Conservation (phyloP, 2,888 invertebrate species). For the Sicus ferrugineus region DNA sequence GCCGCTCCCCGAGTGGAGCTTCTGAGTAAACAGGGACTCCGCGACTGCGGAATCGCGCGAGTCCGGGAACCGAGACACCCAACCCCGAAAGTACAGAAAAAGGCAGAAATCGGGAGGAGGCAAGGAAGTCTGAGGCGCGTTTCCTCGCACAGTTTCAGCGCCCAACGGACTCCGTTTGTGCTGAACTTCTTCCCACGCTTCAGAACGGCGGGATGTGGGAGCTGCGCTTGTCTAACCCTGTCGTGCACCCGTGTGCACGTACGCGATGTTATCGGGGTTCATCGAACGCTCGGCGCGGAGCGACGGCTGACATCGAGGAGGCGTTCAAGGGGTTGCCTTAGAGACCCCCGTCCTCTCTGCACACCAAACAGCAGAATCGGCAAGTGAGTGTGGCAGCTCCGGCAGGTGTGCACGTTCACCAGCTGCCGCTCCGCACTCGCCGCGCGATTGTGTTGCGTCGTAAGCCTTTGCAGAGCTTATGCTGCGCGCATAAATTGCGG, state of each 20-base stretch:
- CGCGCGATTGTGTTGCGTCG: neutral
- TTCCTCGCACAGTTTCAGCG: no score
- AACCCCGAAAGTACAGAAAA: no score
- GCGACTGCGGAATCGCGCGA: no score
- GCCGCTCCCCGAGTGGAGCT: slow-evolving; percentile 18
- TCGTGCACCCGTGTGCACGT: no score
- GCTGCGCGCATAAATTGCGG: slow-evolving; percentile 39
- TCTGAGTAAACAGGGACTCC: slow-evolving; percentile 5
- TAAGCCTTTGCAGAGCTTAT: slow-evolving; percentile 2
- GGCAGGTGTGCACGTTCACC: neutral
- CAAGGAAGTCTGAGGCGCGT: no score
- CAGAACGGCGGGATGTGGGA: no score
- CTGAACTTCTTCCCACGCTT: no score
- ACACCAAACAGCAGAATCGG: neutral
- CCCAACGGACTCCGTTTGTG: no score
- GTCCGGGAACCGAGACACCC: no score
- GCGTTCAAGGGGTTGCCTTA: neutral
- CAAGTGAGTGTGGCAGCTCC: slow-evolving; percentile 26
- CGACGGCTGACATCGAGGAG: slow-evolving; percentile 26
- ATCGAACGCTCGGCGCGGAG: neutral
- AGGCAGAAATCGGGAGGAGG: no score
- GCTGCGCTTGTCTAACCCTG: no score
- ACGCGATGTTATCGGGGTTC: neutral
- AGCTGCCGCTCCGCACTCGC: neutral
- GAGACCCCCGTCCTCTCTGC: no score